Conservation (phyloP, 1,140 invertebrate species). For the Ridgeia piscesae region DNA sequence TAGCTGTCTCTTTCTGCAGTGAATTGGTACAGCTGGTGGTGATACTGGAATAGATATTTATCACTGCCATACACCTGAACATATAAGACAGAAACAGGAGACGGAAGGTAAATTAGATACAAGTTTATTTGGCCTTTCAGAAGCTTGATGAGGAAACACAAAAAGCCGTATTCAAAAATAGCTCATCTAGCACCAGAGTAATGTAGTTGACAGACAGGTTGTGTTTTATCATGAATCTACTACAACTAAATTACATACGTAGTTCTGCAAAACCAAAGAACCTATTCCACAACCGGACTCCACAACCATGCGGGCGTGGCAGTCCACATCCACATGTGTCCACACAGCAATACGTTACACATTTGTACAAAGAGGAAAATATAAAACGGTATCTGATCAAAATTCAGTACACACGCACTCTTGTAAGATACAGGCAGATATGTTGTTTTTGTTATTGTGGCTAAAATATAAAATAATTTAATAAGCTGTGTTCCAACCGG, state of each 20-base stretch:
- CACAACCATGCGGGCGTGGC: not conserved
- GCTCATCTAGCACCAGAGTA: not conserved
- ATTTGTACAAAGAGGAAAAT: constrained; percentile 1
- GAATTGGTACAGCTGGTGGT: too few relatives aligned
- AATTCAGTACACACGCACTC: not conserved
- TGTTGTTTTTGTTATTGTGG: not conserved
- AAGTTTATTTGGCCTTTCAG: not conserved
- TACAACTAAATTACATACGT: not conserved
- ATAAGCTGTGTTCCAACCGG: not conserved
- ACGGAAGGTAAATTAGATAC: not conserved
- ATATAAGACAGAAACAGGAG: not conserved
- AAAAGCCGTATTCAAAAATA: constrained; percentile 1
- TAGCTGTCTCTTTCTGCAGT: too few relatives aligned
- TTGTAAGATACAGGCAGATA: not conserved
- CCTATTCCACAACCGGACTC: not conserved
- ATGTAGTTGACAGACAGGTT: not conserved
- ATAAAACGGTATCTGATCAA: constrained; percentile 6
- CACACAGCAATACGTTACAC: not conserved
- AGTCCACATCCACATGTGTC: not conserved
- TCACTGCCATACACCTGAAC: not conserved
- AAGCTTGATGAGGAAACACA: constrained; percentile 1
- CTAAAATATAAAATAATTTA: not conserved
- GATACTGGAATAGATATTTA: too few relatives aligned
- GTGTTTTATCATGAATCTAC: not conserved
- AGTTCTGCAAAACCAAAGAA: not conserved